Evolutionary conservation across 2,113 vertebrate genomes (phyloP).

Genomic region (Oplegnathus fasciatus): DNA sequence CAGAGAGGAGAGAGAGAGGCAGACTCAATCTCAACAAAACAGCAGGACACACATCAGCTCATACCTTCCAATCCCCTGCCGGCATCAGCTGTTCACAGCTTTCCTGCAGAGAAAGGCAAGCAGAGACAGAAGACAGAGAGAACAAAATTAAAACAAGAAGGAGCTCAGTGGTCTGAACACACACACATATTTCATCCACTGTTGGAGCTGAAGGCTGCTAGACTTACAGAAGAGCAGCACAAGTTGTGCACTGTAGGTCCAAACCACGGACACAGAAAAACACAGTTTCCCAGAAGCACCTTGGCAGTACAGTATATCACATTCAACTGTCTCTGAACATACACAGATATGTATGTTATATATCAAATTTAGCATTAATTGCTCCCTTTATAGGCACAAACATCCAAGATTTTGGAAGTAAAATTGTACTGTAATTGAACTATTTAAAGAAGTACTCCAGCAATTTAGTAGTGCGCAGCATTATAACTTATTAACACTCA

Average conservation of each 20-base stretch:
- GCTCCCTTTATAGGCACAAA: background rate
- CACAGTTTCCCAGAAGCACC: slow-evolving; percentile 55
- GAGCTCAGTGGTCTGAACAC: background rate
- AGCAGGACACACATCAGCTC: slow-evolving; percentile 14
- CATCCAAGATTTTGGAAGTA: background rate
- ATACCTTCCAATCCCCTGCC: slow-evolving; percentile 94
- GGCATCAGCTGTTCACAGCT: slow-evolving; percentile 91
- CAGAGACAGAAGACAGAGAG: slow-evolving; percentile 11
- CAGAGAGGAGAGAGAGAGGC: background rate
- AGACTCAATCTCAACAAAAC: background rate
- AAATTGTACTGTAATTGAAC: background rate
- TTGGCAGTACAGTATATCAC: background rate
- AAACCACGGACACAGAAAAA: slow-evolving; percentile 49
- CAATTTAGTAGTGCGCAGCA: background rate
- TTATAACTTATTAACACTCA: too few species aligned
- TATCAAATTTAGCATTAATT: background rate
- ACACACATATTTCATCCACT: slow-evolving; percentile 33
- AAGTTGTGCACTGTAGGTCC: slow-evolving; percentile 35
- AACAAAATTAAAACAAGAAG: background rate
- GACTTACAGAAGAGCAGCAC: slow-evolving; percentile 32
- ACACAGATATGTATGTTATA: background rate
- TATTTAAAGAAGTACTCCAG: background rate
- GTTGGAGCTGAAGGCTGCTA: slow-evolving; percentile 8
- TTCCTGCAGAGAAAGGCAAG: slow-evolving; percentile 85
- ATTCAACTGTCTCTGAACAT: background rate